Percentiles rank a stretch among this genome's conserved stretches.
Conservation (phyloP, 2,888 invertebrate genomes). For the Latrodectus hesperus region DNA sequence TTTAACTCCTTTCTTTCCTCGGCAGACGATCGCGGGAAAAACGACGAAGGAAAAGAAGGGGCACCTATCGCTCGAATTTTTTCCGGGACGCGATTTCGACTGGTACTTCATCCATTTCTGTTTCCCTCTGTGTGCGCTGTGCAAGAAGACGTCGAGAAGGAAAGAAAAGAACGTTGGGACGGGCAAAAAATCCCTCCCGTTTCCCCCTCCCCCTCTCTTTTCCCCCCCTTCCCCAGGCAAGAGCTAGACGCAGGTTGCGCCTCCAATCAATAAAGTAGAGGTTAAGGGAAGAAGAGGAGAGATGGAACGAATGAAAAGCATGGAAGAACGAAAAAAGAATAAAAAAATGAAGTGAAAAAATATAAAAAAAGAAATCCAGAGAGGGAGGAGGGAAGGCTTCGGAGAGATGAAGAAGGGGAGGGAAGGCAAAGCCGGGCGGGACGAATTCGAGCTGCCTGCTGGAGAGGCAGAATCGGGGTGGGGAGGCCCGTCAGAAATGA, state of each 20-base stretch:
- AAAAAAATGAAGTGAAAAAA: slow-evolving; percentile 10
- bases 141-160: neutral
- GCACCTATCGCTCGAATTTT: slow-evolving; percentile 25
- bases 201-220: neutral
- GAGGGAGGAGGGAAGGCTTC: slow-evolving; percentile 30
- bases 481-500: slow-evolving; percentile 14
- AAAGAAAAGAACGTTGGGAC: slow-evolving; percentile 65
- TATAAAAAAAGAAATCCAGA: slow-evolving; percentile 9
- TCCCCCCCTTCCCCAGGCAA: slow-evolving; percentile 10
- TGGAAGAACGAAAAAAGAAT: slow-evolving; percentile 40
- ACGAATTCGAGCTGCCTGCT: neutral
- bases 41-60: neutral
- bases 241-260: slow-evolving; percentile 66
- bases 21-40: slow-evolving; percentile 6
- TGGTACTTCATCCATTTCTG: slow-evolving; percentile 60
- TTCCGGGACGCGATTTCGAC: slow-evolving; percentile 36
- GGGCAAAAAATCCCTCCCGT: slow-evolving; percentile 51
- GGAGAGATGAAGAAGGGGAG: slow-evolving; percentile 22
- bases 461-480: slow-evolving; percentile 10
- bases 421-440: slow-evolving; percentile 42
- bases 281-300: slow-evolving; percentile 43
- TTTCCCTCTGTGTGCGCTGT: slow-evolving; percentile 14
- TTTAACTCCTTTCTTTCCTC: neutral
- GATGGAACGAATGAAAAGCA: slow-evolving; percentile 33
- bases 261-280: slow-evolving; percentile 69